Evolutionary conservation across 2,888 invertebrate genomes (phyloP), one percentile per base, ranked within the genome.

Genomic region (Cantharis rufa): DNA sequence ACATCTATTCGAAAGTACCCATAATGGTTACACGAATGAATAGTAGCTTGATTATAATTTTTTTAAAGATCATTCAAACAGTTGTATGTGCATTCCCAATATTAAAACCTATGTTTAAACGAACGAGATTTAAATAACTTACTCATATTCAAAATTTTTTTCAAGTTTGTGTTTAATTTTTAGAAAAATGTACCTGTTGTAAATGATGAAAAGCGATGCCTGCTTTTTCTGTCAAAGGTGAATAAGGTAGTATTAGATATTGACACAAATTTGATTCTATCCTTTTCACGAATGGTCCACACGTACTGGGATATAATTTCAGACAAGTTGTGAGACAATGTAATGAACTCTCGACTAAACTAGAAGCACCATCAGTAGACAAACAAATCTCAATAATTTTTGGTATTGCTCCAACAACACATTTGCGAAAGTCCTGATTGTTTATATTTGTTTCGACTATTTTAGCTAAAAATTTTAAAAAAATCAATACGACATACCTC

Each of bases 301-400:
- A 80, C 11, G 79, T 68, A 15, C 77, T 77, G 15, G 82, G 74
- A 76, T 81, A 82, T 69, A 70, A 63, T 62, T 75, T 71, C 32
- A 82, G 64, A 68, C 79, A 80, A 11, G 68, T 72, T 28, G 76
- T 73, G 24, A 82, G 69, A 62, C 82, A 82, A 63, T 74, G 18
- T 63, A 82, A 72, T 10, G 75, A 72, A 16, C 18, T 63, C 28
- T 74, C 73, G 10, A 11, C 24, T 15, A 66, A 3, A 62, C 15
- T 21, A 2, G 13, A 21, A 5, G 71, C 16, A 15, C 11, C 21
- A 71, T 74, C 71, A 16, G 70, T 62, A n/a, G 70, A 71, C 16
- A 78, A 32, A 61, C 77, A 79, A 72, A 78, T 75, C 4, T 82
- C 80, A 24, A 82, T 69, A 64, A 81, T 32, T 77, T 82, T 80